Base-by-base conservation (phyloP, 2,797 vertebrate genomes). In the Hoplostethus atlanticus region DNA sequence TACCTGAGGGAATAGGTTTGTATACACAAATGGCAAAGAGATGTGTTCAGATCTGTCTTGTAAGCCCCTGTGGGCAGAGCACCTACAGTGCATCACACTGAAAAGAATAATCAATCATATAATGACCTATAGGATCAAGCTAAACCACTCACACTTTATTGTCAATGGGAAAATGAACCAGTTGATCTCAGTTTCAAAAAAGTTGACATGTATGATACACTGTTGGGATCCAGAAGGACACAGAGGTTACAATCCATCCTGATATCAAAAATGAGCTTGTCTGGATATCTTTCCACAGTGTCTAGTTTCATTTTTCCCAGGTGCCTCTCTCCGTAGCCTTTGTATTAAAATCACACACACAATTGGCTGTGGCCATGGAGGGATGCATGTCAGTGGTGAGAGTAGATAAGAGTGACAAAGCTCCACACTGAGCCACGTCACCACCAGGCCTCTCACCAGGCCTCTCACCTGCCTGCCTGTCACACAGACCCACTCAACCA, bases 391-490 rank as follows among this genome's bases (percentile, higher is more conserved):
- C 44, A 74, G 76, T 81, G 85, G 88, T 91, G 91, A 70, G 81
- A 28, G 65, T 85, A 85, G 85, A 92, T 92, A 88, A 84, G 63
- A 75, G 85, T 81, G 80, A 87, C 90, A 92, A 90, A 81, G 84
- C 86, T 80, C 73, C 77, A 68, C 81, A 74, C 78, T 0, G 30
- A 90, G 89, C 89, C 88, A 88, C 83, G 87, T 90, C 87, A 88
- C 89, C 21, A 21, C 21, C 21, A 21, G 21, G 21, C 21, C 21
- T 21, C 21, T 21, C 83, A 46, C 0, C 87, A 79, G 89, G 86
- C 81, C 92, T 84, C 93, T 96, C 95, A 96, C 96, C 96, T 97
- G 96, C 92, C 93, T 91, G 90, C 85, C 92, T 89, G 71, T 62
- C 87, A 61, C 87, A 88, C 91, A 91, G 87, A 86, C 71, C 83